A percentile compares a stretch with the other conserved stretches of the same genome.
Conservation (phyloP, 1,140 invertebrate genomes). For the Mya arenaria region DNA sequence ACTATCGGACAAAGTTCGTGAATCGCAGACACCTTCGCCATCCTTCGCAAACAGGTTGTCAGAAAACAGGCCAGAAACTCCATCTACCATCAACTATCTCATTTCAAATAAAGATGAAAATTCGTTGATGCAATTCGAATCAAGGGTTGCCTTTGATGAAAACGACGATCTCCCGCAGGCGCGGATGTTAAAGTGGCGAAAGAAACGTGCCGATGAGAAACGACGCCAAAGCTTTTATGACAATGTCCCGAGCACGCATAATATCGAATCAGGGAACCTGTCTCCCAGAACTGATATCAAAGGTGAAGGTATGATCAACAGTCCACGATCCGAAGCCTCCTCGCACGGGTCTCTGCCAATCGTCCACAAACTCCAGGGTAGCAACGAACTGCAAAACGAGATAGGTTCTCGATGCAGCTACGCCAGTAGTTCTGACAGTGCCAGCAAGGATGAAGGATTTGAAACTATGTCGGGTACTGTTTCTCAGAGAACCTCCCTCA, state of each 20-base stretch:
- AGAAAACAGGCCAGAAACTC: not conserved
- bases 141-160: slow-evolving; percentile 30
- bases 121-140: slow-evolving; percentile 39
- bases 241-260: slow-evolving; percentile 58
- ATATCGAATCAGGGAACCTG: slow-evolving; percentile 41
- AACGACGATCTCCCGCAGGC: slow-evolving; percentile 66
- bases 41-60: not conserved
- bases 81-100: not conserved
- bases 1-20: slow-evolving; percentile 34
- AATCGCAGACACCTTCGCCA: slow-evolving; percentile 22
- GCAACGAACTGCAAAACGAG: slow-evolving; percentile 71
- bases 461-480: slow-evolving; percentile 78
- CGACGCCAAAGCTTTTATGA: slow-evolving; percentile 67
- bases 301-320: slow-evolving; percentile 6
- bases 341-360: slow-evolving; percentile 34
- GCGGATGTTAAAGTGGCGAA: slow-evolving; percentile 71
- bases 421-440: slow-evolving; percentile 71
- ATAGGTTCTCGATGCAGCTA: slow-evolving; percentile 74
- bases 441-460: slow-evolving; percentile 77
- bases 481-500: slow-evolving; percentile 79
- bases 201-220: slow-evolving; percentile 60
- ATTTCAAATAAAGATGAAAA: slow-evolving; percentile 15
- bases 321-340: slow-evolving; percentile 49
- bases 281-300: slow-evolving; percentile 27
- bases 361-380: slow-evolving; percentile 58